Percentiles rank a stretch among this genome's conserved stretches.
Evolutionary conservation across 2,888 invertebrate genomes (phyloP).

Genomic region (Limnephilus rhombicus): DNA sequence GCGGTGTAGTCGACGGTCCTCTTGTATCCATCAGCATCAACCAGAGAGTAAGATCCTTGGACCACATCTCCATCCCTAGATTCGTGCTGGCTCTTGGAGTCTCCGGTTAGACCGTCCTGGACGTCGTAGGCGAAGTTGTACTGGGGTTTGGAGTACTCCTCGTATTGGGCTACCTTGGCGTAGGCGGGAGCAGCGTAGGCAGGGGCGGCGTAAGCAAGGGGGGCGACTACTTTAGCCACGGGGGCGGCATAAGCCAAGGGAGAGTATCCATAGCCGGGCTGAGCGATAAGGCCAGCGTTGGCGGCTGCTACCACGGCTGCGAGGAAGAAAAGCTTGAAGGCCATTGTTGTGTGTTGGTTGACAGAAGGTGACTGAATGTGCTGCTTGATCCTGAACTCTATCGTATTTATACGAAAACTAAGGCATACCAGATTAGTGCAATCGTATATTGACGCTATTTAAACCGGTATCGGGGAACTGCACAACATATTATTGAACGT

Average conservation of each 20-base stretch:
- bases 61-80: slow-evolving; percentile 73
- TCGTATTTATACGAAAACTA: slow-evolving; percentile 36
- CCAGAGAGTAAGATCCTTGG: slow-evolving; percentile 74
- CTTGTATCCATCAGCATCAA: slow-evolving; percentile 72
- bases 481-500: neutral
- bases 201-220: slow-evolving; percentile 60
- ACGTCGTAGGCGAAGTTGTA: slow-evolving; percentile 73
- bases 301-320: slow-evolving; percentile 64
- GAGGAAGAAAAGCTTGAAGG: slow-evolving; percentile 64
- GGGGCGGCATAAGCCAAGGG: slow-evolving; percentile 69
- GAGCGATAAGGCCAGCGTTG: slow-evolving; percentile 63
- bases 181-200: slow-evolving; percentile 80
- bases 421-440: neutral
- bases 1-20: slow-evolving; percentile 75
- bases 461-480: neutral
- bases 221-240: slow-evolving; percentile 66
- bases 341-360: slow-evolving; percentile 55
- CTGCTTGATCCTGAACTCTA: neutral
- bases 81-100: slow-evolving; percentile 71
- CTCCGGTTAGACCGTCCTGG: slow-evolving; percentile 78
- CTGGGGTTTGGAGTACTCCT: slow-evolving; percentile 70
- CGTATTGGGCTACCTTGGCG: slow-evolving; percentile 70
- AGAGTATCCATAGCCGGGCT: slow-evolving; percentile 57
- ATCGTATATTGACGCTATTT: neutral
- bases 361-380: slow-evolving; percentile 50